These are phyloP conservation scores for Sardinella longiceps DNA, from an alignment of 2,797 vertebrate species.

Conservation along the genomic window DNA sequence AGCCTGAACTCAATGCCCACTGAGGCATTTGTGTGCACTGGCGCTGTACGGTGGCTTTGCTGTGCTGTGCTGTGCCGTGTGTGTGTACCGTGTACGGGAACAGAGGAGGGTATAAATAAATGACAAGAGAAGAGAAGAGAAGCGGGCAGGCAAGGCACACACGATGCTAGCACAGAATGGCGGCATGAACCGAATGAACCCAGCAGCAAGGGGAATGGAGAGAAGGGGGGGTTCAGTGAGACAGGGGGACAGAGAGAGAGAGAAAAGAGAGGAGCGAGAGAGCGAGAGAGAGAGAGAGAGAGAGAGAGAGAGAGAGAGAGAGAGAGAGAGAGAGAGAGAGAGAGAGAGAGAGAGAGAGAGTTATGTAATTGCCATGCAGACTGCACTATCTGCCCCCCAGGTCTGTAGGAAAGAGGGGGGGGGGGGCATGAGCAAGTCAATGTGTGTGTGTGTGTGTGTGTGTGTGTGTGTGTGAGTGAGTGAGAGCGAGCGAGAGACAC, in stretches of 20 bases:
- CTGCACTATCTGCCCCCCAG: constrained; percentile 66
- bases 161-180: constrained; percentile 57
- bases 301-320: constrained; percentile 40
- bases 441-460: neutral
- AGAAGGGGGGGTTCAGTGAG: neutral
- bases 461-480: constrained; percentile 27
- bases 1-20: neutral
- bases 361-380: constrained; percentile 75
- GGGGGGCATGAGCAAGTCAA: neutral
- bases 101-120: constrained; percentile 40
- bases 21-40: neutral
- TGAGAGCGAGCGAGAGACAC: constrained; percentile 50
- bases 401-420: constrained; percentile 49
- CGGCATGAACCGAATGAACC: constrained; percentile 67
- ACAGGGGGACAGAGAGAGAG: neutral
- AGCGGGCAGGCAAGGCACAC: constrained; percentile 43
- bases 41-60: neutral
- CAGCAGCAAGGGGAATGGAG: constrained; percentile 43
- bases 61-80: neutral
- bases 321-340: constrained; percentile 24
- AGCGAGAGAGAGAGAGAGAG: constrained; percentile 1
- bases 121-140: too few species aligned
- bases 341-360: constrained; percentile 44
- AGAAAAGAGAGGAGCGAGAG: constrained; percentile 13
- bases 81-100: neutral